A percentile compares a stretch with the other conserved stretches of the same genome.
phyloP scores from a whole-genome alignment of 2,113 vertebrate genomes.

The Sakesphorus luctuosus region DNA sequence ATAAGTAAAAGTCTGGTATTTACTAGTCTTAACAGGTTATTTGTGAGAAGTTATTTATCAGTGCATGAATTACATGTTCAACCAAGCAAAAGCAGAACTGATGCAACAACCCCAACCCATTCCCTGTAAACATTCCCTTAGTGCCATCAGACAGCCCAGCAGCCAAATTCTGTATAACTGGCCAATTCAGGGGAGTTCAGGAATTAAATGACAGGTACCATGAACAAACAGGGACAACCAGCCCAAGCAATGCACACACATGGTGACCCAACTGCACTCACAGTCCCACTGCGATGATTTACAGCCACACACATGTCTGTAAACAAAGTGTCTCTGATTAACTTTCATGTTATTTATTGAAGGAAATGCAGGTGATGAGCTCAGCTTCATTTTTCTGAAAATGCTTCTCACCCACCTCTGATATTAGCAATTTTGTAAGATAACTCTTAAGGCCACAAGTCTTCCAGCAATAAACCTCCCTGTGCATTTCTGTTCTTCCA shows the following conservation, averaged over 20 bases:
- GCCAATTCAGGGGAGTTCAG: not conserved
- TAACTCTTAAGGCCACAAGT: not conserved
- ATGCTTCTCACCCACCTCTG: not conserved
- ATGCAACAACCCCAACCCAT: not conserved
- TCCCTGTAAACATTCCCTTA: not conserved
- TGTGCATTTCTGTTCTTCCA: not conserved
- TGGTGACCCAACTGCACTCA: not conserved
- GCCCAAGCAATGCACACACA: not conserved
- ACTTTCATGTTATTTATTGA: not conserved
- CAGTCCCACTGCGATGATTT: not conserved
- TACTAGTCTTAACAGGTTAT: not conserved
- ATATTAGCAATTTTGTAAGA: not conserved
- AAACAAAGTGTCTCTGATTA: not conserved
- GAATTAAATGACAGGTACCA: not conserved
- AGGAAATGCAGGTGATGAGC: not conserved
- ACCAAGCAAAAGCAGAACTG: not conserved
- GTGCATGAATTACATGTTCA: not conserved
- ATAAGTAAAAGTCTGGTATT: not conserved
- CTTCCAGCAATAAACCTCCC: not conserved
- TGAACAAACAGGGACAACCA: not conserved
- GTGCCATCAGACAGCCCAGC: not conserved
- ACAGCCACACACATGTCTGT: not conserved
- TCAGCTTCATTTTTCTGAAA: not conserved
- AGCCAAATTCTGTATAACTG: not conserved
- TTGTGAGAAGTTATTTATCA: not conserved